Percentiles rank a stretch among this genome's conserved stretches.
Evolutionary conservation across 2,113 vertebrate genomes (phyloP).

Genomic region (Rhea pennata): DNA sequence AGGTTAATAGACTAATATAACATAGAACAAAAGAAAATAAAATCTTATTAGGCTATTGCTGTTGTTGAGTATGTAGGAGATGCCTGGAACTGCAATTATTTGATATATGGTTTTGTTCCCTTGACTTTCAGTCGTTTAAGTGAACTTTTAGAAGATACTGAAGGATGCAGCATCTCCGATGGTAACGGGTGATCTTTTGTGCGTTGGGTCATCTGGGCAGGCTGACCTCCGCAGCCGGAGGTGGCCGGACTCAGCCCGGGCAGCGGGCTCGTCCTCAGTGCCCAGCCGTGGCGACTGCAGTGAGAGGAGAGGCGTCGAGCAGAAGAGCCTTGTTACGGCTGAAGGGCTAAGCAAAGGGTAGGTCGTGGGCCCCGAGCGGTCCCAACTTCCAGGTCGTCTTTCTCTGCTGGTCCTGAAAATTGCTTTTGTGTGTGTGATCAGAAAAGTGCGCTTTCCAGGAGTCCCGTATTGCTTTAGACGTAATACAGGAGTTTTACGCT

Average conservation of each 20-base stretch:
- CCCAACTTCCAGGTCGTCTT: not conserved
- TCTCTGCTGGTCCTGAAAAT: constrained; percentile 36
- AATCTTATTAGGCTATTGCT: not conserved
- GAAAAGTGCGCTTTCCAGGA: not conserved
- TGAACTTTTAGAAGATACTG: not conserved
- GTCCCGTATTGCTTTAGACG: not conserved
- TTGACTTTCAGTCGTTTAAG: not conserved
- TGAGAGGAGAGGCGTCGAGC: not conserved
- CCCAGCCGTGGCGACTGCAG: not conserved
- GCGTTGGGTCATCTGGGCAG: too few species aligned
- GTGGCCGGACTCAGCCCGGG: not conserved
- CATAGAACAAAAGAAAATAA: not conserved
- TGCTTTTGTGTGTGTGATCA: not conserved
- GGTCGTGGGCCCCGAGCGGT: not conserved
- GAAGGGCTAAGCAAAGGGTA: not conserved
- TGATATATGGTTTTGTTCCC: not conserved
- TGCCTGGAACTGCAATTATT: not conserved
- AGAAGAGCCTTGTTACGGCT: not conserved
- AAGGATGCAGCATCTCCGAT: not conserved
- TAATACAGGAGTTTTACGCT: not conserved
- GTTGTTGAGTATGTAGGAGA: not conserved
- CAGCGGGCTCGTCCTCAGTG: not conserved
- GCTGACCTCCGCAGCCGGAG: not conserved
- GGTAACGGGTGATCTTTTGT: not conserved
- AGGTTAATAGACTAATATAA: not conserved